Conservation (phyloP, 1,140 invertebrate species). For the Mactra quadrangularis region DNA sequence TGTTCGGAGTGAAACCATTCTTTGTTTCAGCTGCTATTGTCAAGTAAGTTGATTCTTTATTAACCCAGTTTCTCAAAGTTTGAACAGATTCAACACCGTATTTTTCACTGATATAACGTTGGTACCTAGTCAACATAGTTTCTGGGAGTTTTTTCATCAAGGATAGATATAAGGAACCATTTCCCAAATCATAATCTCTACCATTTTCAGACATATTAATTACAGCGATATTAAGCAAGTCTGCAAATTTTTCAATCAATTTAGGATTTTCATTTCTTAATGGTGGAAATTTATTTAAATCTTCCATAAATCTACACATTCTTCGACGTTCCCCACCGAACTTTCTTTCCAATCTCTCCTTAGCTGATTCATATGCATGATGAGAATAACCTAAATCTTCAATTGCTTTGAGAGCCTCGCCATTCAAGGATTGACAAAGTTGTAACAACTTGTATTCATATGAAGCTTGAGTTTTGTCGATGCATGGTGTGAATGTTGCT, state of each 20-base stretch:
- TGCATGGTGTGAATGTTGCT: background rate
- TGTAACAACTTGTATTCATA: conserved; percentile 7
- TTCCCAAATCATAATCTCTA: background rate
- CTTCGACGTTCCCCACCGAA: background rate
- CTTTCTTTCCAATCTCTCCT: conserved; percentile 9
- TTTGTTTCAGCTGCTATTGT: conserved; percentile 15
- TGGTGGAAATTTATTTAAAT: background rate
- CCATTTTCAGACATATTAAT: conserved; percentile 15
- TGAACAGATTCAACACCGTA: conserved; percentile 2
- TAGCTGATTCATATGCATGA: conserved; percentile 1
- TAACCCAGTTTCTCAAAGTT: conserved; percentile 16
- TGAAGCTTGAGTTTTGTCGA: background rate
- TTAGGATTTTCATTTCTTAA: conserved; percentile 13
- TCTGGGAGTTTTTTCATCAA: conserved; percentile 16
- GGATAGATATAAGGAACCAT: conserved; percentile 23
- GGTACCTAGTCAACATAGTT: background rate
- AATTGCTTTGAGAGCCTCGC: background rate
- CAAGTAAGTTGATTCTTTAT: conserved; percentile 2
- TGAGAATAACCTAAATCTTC: conserved; percentile 8
- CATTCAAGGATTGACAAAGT: background rate
- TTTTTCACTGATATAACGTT: background rate
- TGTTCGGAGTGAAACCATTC: background rate
- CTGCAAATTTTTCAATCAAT: conserved; percentile 40
- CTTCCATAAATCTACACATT: background rate
- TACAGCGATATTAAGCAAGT: conserved; percentile 6